Percentiles rank a stretch among this genome's conserved stretches.
Conservation (phyloP, 2,888 invertebrate species). For the Crossocerus cetratus region DNA sequence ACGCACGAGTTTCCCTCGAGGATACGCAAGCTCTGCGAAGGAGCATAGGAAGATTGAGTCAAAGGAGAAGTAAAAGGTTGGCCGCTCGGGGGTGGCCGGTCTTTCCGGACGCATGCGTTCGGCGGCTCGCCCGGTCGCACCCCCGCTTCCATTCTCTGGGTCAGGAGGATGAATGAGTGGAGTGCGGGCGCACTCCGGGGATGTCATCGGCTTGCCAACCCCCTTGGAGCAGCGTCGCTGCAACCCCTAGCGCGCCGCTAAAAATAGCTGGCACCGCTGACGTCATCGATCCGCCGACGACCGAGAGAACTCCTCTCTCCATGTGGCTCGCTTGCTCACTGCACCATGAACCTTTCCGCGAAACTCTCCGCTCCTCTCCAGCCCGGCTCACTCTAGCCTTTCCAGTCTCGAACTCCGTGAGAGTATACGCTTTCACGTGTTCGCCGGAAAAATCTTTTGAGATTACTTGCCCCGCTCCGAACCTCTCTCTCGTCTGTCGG, state of each 20-base stretch:
- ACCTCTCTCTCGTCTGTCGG: too few relatives aligned
- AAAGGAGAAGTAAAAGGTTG: too few relatives aligned
- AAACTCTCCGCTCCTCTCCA: too few relatives aligned
- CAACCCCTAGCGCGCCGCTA: slow-evolving; percentile 48
- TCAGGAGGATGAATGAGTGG: slow-evolving; percentile 62
- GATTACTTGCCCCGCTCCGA: too few relatives aligned
- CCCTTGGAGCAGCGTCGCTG: slow-evolving; percentile 8
- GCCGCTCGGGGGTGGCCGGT: not conserved
- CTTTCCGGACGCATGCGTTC: slow-evolving; percentile 18
- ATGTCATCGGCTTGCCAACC: slow-evolving; percentile 49
- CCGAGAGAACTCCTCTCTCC: slow-evolving; percentile 54
- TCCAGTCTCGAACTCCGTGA: too few relatives aligned
- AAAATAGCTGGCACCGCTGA: slow-evolving; percentile 66
- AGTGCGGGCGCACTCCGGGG: slow-evolving; percentile 53
- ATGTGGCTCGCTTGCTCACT: slow-evolving; percentile 9
- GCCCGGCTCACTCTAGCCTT: too few relatives aligned
- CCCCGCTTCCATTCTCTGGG: slow-evolving; percentile 45
- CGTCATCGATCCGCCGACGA: slow-evolving; percentile 65
- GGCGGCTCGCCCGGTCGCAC: slow-evolving; percentile 1
- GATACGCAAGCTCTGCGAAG: too few relatives aligned
- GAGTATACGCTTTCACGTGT: too few relatives aligned
- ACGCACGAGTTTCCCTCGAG: too few relatives aligned
- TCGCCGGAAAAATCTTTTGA: too few relatives aligned
- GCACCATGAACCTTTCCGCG: too few relatives aligned
- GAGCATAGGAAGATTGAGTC: too few relatives aligned